Base-by-base conservation (phyloP, 2,113 vertebrate species). In the Leuciscus idus region DNA sequence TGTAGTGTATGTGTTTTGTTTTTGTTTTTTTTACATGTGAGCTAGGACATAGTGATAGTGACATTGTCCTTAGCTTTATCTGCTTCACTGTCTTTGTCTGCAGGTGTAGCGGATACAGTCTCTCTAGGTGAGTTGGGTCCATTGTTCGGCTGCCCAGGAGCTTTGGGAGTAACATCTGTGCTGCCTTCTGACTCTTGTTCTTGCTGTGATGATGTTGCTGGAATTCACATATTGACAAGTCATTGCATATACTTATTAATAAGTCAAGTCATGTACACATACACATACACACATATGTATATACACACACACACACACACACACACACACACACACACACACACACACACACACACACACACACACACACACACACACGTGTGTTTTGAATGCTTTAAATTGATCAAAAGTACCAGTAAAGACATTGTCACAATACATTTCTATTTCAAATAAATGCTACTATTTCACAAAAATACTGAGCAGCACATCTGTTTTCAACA, bases 191-290 rank as follows among this genome's bases (percentile, higher is more conserved):
- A 86, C 85, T 99, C 98, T 0, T 96, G 89, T 90, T 99, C 98
- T 91, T 97, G 98, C 93, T 98, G 98, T 6, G 98, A 96, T 0
- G 97, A 97, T 0, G 98, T 96, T 62, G 98, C 98, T 99, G 92
- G 62, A 90, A 91, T 30, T 9, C 43, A 50, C 9, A 90, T 33
- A 33, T 33, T 33, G 33, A 33, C 33, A 75, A 90, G 57, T 81
- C 2, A 74, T 62, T 39, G 36, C 2, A 85, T 36, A 28, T 57
- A 17, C 19, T 76, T n/a, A 68, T 52, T 36, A 10, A 30, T 64
- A 23, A 50, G 15, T 21, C 15, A 4, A 68, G 30, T 21, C 30
- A 68, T 52, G 50, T 17, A 6, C 1, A 52, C 50, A 17, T 3
- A 50, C 3, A 50, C 48, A 48, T 48, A 33, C 3, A 4, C 33